These are phyloP conservation scores for Pterophyllum scalare DNA, from an alignment of 2,113 vertebrate species.

Conservation along the genomic window DNA sequence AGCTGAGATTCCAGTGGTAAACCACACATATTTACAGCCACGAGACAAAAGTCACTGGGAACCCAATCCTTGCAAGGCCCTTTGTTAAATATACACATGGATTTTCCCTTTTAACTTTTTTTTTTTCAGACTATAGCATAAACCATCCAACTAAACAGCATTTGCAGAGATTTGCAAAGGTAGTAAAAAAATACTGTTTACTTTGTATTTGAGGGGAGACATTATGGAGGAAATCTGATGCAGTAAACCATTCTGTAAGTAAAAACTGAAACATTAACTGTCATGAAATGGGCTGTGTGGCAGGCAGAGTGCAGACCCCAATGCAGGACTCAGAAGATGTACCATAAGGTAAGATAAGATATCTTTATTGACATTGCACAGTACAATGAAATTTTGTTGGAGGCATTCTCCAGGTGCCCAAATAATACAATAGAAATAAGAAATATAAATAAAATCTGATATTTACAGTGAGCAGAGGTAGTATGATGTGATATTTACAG, in stretches of 20 bases:
- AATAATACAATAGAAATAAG: too few relatives aligned
- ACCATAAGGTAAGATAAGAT: too few relatives aligned
- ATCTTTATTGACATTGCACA: too few relatives aligned
- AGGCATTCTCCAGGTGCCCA: too few relatives aligned
- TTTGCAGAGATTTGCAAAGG: background rate
- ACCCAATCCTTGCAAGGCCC: background rate
- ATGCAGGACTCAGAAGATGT: too few relatives aligned
- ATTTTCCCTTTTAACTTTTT: conserved; percentile 20
- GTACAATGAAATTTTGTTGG: too few relatives aligned
- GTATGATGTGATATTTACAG: too few relatives aligned
- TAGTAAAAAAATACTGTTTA: background rate
- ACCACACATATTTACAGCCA: conserved; percentile 63
- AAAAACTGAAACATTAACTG: conserved; percentile 4
- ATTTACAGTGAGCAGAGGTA: too few relatives aligned
- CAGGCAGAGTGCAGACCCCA: too few relatives aligned
- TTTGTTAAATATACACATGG: conserved; percentile 36
- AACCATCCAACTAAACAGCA: conserved; percentile 19
- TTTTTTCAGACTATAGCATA: conserved; percentile 1
- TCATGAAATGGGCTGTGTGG: too few relatives aligned
- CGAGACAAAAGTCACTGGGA: conserved; percentile 57
- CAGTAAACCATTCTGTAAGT: background rate
- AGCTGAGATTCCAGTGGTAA: conserved; percentile 60
- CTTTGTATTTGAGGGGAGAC: background rate
- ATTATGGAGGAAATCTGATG: background rate
- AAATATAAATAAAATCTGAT: too few relatives aligned